A percentile compares a stretch with the other conserved stretches of the same genome.
phyloP scores from a whole-genome alignment of 2,113 vertebrate genomes.

The Procavia capensis region DNA sequence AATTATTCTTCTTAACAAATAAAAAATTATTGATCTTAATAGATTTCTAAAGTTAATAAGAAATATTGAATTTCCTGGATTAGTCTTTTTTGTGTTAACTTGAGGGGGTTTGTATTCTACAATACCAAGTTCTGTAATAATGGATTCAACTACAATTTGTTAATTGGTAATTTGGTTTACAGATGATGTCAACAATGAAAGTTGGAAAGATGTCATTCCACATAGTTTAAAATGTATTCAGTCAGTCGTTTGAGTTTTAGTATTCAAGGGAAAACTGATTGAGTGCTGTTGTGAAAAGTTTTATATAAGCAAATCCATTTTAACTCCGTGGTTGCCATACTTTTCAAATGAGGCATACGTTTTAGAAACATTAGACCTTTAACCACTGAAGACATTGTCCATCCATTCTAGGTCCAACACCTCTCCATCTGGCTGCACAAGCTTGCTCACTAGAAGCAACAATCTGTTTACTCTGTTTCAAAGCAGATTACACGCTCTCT shows the following conservation, averaged over 20 bases:
- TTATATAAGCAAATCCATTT: background rate
- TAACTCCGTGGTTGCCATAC: background rate
- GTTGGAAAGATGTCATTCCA: background rate
- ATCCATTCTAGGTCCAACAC: conserved; percentile 82
- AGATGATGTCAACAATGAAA: background rate
- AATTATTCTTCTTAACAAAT: background rate
- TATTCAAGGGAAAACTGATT: background rate
- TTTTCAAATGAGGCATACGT: background rate
- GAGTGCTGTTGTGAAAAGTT: background rate
- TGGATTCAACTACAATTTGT: background rate
- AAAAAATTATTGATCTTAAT: conserved; percentile 7
- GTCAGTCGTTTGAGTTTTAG: background rate
- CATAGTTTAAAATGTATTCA: background rate
- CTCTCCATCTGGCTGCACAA: conserved; percentile 88
- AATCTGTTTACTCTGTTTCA: conserved; percentile 85
- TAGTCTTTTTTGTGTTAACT: background rate
- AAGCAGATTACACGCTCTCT: conserved; percentile 81
- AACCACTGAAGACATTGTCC: background rate
- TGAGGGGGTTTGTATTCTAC: background rate
- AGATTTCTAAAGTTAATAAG: background rate
- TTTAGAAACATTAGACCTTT: conserved; percentile 4
- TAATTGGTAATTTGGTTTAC: background rate
- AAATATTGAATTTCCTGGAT: background rate
- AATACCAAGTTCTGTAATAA: background rate
- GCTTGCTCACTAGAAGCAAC: conserved; percentile 86